Conservation (phyloP, 2,797 vertebrate genomes). For the Salmo trutta region DNA sequence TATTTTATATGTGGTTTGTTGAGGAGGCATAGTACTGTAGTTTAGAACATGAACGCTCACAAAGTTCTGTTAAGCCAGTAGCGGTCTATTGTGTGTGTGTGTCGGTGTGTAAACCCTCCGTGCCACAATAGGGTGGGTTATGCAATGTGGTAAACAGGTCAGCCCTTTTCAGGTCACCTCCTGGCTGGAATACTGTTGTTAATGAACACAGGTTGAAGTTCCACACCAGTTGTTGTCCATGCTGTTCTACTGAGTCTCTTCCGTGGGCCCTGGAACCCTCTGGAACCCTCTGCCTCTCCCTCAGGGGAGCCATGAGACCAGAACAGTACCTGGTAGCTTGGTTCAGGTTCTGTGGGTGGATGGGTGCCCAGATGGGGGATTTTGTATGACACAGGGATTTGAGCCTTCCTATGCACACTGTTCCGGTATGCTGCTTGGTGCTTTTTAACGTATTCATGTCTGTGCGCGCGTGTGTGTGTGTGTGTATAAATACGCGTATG, state of each 20-base stretch:
- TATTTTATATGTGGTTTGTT: slow-evolving; percentile 11
- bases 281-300: background rate
- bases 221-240: slow-evolving; percentile 1
- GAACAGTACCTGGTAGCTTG: background rate
- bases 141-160: slow-evolving; percentile 60
- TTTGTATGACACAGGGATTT: background rate
- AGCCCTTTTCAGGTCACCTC: slow-evolving; percentile 49
- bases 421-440: background rate
- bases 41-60: slow-evolving; percentile 23
- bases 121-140: slow-evolving; percentile 44
- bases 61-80: slow-evolving; percentile 40
- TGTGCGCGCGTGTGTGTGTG: background rate
- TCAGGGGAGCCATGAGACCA: background rate
- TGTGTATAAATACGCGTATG: background rate
- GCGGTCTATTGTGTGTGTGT: slow-evolving; percentile 4
- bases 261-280: background rate
- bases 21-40: slow-evolving; percentile 32
- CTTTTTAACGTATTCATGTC: background rate
- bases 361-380: background rate
- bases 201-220: too few relatives aligned
- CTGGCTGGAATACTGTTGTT: slow-evolving; percentile 7
- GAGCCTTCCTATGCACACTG: background rate
- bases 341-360: background rate
- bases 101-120: slow-evolving; percentile 30
- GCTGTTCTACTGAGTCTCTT: background rate